Evolutionary conservation across 2,888 invertebrate genomes (phyloP).

Genomic region (Apotomis turbidana): DNA sequence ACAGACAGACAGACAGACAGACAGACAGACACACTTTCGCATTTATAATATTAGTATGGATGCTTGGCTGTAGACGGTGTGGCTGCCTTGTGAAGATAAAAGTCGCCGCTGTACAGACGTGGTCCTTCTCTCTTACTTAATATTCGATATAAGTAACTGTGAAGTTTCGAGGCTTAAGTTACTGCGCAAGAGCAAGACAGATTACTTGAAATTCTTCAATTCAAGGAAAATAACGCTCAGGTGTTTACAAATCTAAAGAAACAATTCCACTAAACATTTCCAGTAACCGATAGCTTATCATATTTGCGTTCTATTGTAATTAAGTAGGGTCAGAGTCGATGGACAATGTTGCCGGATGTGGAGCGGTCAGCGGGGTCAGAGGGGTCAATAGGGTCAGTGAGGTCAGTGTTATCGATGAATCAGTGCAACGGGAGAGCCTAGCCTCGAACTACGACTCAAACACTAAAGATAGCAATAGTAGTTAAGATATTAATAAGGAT

Average conservation of each 20-base stretch:
- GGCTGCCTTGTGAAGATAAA: too few species aligned
- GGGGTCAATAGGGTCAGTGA: slow-evolving; percentile 6
- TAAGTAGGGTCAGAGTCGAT: slow-evolving; percentile 14
- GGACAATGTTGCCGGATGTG: slow-evolving; percentile 33
- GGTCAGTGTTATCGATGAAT: slow-evolving; percentile 29
- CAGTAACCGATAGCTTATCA: slow-evolving; percentile 25
- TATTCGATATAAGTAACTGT: too few species aligned
- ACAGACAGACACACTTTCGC: too few species aligned
- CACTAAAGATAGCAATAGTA: not conserved
- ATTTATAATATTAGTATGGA: too few species aligned
- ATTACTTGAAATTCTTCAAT: too few species aligned
- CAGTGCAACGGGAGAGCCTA: slow-evolving; percentile 35
- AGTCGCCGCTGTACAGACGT: too few species aligned
- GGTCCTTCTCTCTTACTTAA: too few species aligned
- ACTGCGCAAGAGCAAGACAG: too few species aligned
- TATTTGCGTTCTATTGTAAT: slow-evolving; percentile 34
- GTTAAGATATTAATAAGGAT: slow-evolving; percentile 21
- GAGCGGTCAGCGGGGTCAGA: slow-evolving; percentile 1
- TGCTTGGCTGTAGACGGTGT: too few species aligned
- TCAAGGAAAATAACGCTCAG: too few species aligned
- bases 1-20: too few species aligned
- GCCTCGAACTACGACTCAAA: slow-evolving; percentile 11
- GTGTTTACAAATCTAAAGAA: not conserved
- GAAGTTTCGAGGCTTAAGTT: too few species aligned
- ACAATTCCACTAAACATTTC: slow-evolving; percentile 21